Base-by-base conservation (phyloP, 2,888 invertebrate species). In the Metopia argyrocephala region DNA sequence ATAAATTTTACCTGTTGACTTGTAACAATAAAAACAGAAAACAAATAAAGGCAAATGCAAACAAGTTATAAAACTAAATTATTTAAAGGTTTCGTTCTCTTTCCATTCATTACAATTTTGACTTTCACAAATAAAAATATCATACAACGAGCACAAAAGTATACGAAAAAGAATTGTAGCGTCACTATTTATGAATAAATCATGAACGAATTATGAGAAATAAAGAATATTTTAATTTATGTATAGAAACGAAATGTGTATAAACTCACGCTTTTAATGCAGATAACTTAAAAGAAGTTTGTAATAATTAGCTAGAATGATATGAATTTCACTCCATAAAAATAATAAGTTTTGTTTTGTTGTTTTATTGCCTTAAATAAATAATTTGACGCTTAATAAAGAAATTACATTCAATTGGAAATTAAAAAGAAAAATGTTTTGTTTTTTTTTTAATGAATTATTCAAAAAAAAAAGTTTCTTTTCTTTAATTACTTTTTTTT, bases 1-100 rank as follows among this genome's bases (percentile, higher is more conserved):
- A 25, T 23, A 27, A 64, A 54, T 48, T 73, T 28, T 69, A 80
- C 73, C 80, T 76, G 76, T 76, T 80, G 76, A 64, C 71, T 80
- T 68, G 7, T 59, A 48, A 73, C 68, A 57, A 27, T 48, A 57
- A 23, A 64, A 69, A n/a, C 46, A 28, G 12, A 52, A 45, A 23
- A 20, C 0, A 18, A 5, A 61, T 74, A 56, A 15, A 31, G 18
- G 64, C 50, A 7, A 31, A 31, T 9, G 9, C 3, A 31, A 31
- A 31, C 31, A 2, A 31, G 12, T 12, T 2, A 75, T 48, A 45
- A 66, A 65, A 0, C 28, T 64, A 23, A 62, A 15, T 68, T 21
- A 38, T 70, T 25, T 57, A 70, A 70, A 76, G 28, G 28, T 31
- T 31, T 12, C 7, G 31, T 12, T 31, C 12, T 31, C 12, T 12